phyloP scores from a whole-genome alignment of 1,140 invertebrate genomes.

The Papilio machaon region DNA sequence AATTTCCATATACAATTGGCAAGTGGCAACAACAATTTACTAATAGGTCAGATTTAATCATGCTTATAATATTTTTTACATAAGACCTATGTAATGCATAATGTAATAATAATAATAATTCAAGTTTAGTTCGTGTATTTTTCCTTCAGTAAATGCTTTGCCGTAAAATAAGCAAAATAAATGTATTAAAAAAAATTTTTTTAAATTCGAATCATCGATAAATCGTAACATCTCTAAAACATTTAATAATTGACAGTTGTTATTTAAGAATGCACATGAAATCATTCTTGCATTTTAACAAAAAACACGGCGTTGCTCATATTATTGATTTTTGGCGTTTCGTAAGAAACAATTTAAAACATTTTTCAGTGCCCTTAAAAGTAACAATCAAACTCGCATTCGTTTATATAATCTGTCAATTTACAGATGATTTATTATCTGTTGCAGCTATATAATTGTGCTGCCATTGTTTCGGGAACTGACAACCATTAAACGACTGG shows the following conservation, averaged over 20 bases:
- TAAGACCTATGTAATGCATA: too few relatives aligned
- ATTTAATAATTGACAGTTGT: constrained; percentile 56
- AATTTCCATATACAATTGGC: neutral
- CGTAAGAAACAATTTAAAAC: constrained; percentile 16
- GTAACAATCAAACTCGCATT: neutral
- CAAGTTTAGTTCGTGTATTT: too few relatives aligned
- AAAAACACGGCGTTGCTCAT: constrained; percentile 40
- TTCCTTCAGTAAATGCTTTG: too few relatives aligned
- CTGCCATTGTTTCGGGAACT: constrained; percentile 4
- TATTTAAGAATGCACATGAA: constrained; percentile 50
- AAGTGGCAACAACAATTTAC: neutral
- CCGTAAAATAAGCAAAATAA: neutral
- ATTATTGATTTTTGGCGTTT: constrained; percentile 36
- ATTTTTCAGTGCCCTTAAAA: neutral
- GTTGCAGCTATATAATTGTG: neutral
- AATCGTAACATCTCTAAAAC: constrained; percentile 42
- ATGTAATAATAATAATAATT: too few relatives aligned
- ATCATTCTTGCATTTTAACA: constrained; percentile 43
- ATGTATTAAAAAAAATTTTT: neutral
- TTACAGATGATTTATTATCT: constrained; percentile 25
- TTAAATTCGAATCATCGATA: constrained; percentile 44
- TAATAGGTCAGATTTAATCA: neutral
- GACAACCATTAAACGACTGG: constrained; percentile 1
- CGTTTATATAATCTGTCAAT: constrained; percentile 28
- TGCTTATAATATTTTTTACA: neutral